Conservation (phyloP, 2,113 vertebrate genomes). For the Vulpes vulpes region DNA sequence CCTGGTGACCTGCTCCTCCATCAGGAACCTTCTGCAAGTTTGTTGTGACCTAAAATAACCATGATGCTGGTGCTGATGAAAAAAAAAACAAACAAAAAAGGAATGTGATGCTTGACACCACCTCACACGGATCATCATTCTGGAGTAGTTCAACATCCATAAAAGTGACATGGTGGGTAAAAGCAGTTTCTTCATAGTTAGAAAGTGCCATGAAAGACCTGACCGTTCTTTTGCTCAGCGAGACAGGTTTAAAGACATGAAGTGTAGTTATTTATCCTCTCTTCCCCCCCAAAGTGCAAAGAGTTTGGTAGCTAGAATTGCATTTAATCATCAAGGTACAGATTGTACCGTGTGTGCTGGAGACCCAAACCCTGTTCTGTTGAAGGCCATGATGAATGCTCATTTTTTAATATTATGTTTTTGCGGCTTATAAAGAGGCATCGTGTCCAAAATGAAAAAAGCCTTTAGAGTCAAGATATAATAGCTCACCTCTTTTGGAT, state of each 20-base stretch:
- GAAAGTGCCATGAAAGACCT: slow-evolving; percentile 29
- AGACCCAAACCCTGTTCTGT: background rate
- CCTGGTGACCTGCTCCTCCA: background rate
- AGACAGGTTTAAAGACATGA: slow-evolving; percentile 5
- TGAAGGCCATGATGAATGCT: background rate
- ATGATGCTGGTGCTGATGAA: background rate
- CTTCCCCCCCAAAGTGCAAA: background rate
- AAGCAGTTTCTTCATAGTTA: slow-evolving; percentile 23
- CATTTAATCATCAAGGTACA: background rate
- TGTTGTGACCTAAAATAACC: background rate
- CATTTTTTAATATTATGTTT: background rate
- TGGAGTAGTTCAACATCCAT: background rate
- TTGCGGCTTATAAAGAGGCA: background rate
- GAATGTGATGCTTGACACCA: background rate
- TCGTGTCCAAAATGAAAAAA: background rate
- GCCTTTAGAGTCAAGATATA: slow-evolving; percentile 3
- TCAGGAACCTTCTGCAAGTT: background rate
- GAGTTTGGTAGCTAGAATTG: background rate
- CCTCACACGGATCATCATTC: background rate
- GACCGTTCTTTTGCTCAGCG: background rate
- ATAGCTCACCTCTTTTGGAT: slow-evolving; percentile 47
- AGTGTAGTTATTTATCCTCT: slow-evolving; percentile 14
- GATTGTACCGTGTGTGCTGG: background rate
- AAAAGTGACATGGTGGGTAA: background rate
- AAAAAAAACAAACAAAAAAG: background rate